Conservation (phyloP, 2,888 invertebrate species). For the Drosophila barbarae region DNA sequence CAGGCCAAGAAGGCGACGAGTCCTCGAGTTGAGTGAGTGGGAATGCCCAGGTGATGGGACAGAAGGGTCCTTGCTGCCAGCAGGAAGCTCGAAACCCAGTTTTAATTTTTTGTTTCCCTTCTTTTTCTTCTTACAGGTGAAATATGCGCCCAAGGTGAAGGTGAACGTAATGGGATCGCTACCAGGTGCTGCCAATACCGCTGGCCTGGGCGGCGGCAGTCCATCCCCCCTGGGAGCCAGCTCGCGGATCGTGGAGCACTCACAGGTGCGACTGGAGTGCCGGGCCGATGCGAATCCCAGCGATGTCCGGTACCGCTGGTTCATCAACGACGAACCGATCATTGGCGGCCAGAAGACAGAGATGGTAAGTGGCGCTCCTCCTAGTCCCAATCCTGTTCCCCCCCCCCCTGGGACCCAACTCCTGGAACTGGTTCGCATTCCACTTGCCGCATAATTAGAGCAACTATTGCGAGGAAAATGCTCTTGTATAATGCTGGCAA, state of each 20-base stretch:
- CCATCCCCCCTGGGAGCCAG: neutral
- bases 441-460: constrained; percentile 65
- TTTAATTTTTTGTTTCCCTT: accelerated
- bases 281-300: constrained; percentile 94
- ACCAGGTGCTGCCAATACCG: neutral
- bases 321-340: constrained; percentile 89
- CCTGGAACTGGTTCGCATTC: constrained; percentile 24
- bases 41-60: constrained; percentile 2
- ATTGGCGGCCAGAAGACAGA: constrained; percentile 90
- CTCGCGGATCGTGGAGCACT: constrained; percentile 86
- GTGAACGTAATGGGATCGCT: constrained; percentile 82
- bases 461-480: constrained; percentile 64
- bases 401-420: neutral
- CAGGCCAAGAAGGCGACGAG: constrained; percentile 16
- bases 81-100: no score
- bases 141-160: constrained; percentile 93
- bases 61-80: neutral
- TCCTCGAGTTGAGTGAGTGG: neutral
- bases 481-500: constrained; percentile 55
- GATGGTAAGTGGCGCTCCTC: constrained; percentile 81
- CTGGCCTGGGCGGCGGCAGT: neutral
- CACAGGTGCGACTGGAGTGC: constrained; percentile 90
- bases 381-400: neutral
- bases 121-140: constrained; percentile 83
- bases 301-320: constrained; percentile 92